These are phyloP conservation scores for Nematostella vectensis DNA, from an alignment of 92 coral and sea anemone species.

Conservation along the genomic window DNA sequence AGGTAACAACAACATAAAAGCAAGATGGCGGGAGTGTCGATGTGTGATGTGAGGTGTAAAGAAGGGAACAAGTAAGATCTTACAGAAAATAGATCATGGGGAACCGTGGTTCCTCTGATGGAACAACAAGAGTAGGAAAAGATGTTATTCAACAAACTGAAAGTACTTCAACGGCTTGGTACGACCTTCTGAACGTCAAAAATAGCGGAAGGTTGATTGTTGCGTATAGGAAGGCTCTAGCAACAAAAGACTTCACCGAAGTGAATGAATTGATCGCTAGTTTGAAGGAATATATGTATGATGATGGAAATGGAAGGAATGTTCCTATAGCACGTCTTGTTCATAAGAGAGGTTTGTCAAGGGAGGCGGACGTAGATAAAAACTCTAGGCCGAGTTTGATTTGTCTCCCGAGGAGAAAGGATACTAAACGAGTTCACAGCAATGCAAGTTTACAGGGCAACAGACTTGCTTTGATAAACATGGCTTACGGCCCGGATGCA, in stretches of 20 bases:
- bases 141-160: conserved; percentile 79
- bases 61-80: too few species aligned
- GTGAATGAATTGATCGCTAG: conserved; percentile 44
- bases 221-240: conserved; percentile 54
- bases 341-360: conserved; percentile 28
- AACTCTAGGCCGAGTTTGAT: background rate
- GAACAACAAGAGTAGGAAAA: conserved; percentile 70
- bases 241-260: conserved; percentile 41
- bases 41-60: too few species aligned
- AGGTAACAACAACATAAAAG: too few species aligned
- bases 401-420: background rate
- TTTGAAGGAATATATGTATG: conserved; percentile 40
- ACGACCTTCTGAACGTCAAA: conserved; percentile 53
- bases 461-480: background rate
- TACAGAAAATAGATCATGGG: too few species aligned
- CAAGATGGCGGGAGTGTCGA: too few species aligned
- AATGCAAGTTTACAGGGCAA: background rate
- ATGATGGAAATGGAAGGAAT: conserved; percentile 54
- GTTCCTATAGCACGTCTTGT: conserved; percentile 43
- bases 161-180: conserved; percentile 42
- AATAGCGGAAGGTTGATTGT: conserved; percentile 64
- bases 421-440: background rate
- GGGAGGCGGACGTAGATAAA: background rate
- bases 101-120: conserved; percentile 35
- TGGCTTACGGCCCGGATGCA: background rate